Evolutionary conservation across 2,888 invertebrate species (phyloP).

Genomic region (Acholoe squamosa): DNA sequence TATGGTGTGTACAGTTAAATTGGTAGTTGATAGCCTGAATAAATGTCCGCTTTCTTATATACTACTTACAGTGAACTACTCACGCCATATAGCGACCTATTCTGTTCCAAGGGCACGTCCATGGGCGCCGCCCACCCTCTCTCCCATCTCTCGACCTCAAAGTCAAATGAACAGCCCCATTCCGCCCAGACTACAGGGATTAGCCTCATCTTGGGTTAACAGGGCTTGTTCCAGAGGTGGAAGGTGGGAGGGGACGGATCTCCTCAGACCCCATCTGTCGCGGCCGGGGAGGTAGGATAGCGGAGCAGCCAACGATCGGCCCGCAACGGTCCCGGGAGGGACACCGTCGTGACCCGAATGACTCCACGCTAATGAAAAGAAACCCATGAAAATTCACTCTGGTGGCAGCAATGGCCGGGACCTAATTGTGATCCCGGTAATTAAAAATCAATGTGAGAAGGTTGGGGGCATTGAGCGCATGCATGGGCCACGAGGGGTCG

Average conservation of each 20-base stretch:
- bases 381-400: constrained; percentile 64
- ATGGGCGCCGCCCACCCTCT: not conserved
- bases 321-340: constrained; percentile 9
- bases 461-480: not conserved
- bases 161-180: not conserved
- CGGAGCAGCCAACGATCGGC: constrained; percentile 5
- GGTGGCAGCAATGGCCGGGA: not conserved
- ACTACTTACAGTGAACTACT: not conserved
- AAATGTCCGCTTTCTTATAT: not conserved
- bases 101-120: not conserved
- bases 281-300: not conserved
- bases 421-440: constrained; percentile 58
- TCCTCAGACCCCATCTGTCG: constrained; percentile 31
- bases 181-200: not conserved
- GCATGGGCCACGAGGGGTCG: not conserved
- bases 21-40: not conserved
- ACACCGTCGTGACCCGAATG: constrained; percentile 7
- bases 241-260: not conserved
- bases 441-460: constrained; percentile 57
- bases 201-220: not conserved
- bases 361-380: constrained; percentile 61
- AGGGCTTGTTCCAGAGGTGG: not conserved
- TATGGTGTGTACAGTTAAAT: too few relatives aligned
- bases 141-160: not conserved
- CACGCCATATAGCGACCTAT: too few relatives aligned